Base-by-base conservation (phyloP, 2,888 invertebrate species). In the Theristus sp. region DNA sequence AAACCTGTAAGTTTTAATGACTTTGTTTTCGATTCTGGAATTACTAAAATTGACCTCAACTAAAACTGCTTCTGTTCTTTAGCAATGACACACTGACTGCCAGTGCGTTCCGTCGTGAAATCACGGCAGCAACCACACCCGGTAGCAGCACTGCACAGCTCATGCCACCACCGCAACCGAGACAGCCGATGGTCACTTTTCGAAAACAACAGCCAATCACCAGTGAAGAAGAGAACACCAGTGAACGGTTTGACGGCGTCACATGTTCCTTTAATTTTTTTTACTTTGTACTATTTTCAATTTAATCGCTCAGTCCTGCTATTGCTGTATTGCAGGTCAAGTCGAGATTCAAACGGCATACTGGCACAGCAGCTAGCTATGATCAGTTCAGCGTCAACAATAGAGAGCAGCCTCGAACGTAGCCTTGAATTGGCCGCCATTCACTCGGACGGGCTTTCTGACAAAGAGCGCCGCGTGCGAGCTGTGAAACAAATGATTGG, bases 361-460 rank as follows among this genome's bases (percentile, higher is more conserved):
- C 13, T 38, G 25, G 56, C 60, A 17, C 49, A 54, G n/a, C 52
- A 59, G 26, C 53, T 38, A 22, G n/a, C 25, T 25, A 57, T 62
- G 60, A 62, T 49, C 49, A 53, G 53, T 20, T 38, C 30, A 29
- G 63, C 62, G n/a, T 61, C 61, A 26, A 63, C 63, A 2, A 60
- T 56, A 55, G 57, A 52, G 2, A 60, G 57, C 52, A 63, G 63
- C 25, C 31, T 63, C 30, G 63, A 63, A 47, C 59, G 63, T 29
- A 47, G 30, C 31, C 46, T 59, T 22, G 62, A 62, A 46, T n/a
- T 60, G 62, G 65, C 67, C 24, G 69, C 69, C 1, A 64, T 63
- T 1, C 63, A 65, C 38, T 68, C 68, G n/a, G 72, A 72, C 63
- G 71, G 71, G 1, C 64, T 72, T 25, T 69, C 70, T 20, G 72